Evolutionary conservation across 2,888 invertebrate species (phyloP), one percentile per base, ranked within the genome.

Genomic region (Drosophila tanythrix): DNA sequence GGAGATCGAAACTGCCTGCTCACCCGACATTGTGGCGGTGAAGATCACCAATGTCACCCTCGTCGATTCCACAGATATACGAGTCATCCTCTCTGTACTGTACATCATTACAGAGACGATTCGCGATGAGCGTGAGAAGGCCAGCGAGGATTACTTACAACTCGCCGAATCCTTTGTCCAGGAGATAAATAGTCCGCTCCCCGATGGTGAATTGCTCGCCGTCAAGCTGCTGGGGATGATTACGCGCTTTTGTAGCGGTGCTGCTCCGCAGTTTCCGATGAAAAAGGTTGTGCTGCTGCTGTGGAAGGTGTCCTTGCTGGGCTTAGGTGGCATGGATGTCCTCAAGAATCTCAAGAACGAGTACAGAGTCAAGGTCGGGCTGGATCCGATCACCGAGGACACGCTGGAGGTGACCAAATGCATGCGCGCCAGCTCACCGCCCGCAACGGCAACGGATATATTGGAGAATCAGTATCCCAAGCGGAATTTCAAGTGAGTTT

Each of bases 261-360:
- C 97, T 33, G 97, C 98, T 8, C 98, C 99, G 25, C 99, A 99
- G 94, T 99, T 98, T 94, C 99, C 99, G 4, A 99, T 99, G 96
- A 99, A 99, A 93, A 99, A 99, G 94, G 97, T 99, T 13, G 94
- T 99, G 25, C 94, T 99, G 56, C 94, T 99, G 25, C 93, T 99
- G 2, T 99, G 99, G 99, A 99, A 99, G 94, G 95, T 98, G 13
- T 95, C 99, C 68, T 94, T 99, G 60, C 96, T 99, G 3, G 96
- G 97, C 18, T 94, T 99, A 57, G 99, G 99, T 29, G 99, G 99
- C 10, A 97, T 97, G 90, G 96, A 96, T 69, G 96, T 96, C 65
- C 94, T 99, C 35, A 96, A 96, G 89, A 95, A 96, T 80, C 93
- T 96, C 61, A 99, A 99, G 94, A 94, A 94, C 66, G 94, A 94